Conservation (phyloP, 2,797 vertebrate species). For the Streptopelia turtur region DNA sequence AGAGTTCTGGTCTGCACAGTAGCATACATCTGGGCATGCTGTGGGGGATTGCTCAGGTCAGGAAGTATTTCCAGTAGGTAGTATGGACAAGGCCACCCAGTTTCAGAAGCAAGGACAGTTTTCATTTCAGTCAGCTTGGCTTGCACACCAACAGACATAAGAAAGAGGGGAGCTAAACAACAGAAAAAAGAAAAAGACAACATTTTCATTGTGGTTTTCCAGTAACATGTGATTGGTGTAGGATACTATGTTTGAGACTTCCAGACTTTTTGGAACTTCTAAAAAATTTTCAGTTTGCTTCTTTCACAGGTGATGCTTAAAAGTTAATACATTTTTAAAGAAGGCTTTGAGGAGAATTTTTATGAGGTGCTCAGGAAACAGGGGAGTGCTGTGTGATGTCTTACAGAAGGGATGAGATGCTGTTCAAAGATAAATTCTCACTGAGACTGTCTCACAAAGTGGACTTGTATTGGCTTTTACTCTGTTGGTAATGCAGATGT, state of each 20-base stretch:
- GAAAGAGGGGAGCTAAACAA: neutral
- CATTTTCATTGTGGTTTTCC: neutral
- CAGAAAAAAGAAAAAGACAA: neutral
- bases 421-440: neutral
- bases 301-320: neutral
- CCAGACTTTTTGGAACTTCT: neutral
- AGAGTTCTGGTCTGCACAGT: neutral
- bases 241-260: neutral
- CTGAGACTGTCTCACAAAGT: neutral
- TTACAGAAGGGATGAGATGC: slow-evolving; percentile 1
- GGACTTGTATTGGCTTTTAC: neutral
- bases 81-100: neutral
- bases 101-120: neutral
- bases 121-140: neutral
- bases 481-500: neutral
- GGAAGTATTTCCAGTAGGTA: neutral
- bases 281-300: neutral
- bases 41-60: neutral
- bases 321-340: slow-evolving; percentile 6
- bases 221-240: neutral
- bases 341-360: slow-evolving; percentile 1
- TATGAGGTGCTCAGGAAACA: neutral
- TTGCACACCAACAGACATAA: neutral
- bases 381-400: neutral
- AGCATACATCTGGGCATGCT: neutral